phyloP scores from a whole-genome alignment of 2,888 invertebrate genomes.

The Ariolimax columbianus region DNA sequence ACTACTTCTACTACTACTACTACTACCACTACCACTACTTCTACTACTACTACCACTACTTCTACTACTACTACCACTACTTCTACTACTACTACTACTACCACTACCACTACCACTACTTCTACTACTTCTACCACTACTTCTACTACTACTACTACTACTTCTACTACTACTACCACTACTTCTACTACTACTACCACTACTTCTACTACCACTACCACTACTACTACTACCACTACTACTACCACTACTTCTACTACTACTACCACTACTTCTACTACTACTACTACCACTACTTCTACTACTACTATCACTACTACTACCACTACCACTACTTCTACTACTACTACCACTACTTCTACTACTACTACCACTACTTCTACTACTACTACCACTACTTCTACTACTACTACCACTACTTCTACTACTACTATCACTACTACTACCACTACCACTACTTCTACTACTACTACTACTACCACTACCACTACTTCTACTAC shows the following conservation, averaged over 20 bases:
- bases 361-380: constrained; percentile 37
- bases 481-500: neutral
- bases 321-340: constrained; percentile 5
- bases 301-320: neutral
- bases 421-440: constrained; percentile 35
- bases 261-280: neutral
- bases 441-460: constrained; percentile 40
- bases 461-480: constrained; percentile 42
- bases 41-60: too few relatives aligned
- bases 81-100: too few relatives aligned
- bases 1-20: neutral
- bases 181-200: too few relatives aligned
- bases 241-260: constrained; percentile 24
- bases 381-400: constrained; percentile 43
- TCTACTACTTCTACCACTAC: too few relatives aligned
- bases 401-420: constrained; percentile 46
- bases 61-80: too few relatives aligned
- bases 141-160: too few relatives aligned
- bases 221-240: constrained; percentile 44
- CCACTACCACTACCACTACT: neutral
- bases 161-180: too few relatives aligned
- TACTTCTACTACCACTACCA: too few relatives aligned
- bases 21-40: too few relatives aligned
- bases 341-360: constrained; percentile 45
- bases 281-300: constrained; percentile 21